These are phyloP conservation scores for Phycodurus eques DNA, from an alignment of 2,113 vertebrate species.

Conservation along the genomic window DNA sequence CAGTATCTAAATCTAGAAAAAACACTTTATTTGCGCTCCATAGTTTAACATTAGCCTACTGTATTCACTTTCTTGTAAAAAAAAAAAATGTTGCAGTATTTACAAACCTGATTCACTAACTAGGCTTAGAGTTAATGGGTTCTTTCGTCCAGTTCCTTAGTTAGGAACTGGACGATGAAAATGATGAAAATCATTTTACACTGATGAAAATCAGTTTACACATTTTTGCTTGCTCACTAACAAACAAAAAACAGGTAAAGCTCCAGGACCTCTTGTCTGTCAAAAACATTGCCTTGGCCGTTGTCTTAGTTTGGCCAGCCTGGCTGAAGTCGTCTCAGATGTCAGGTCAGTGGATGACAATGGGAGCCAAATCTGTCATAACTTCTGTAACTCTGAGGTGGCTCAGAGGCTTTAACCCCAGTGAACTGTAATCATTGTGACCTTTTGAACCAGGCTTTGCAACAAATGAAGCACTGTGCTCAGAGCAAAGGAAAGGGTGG, in stretches of 20 bases:
- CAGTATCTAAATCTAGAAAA: too few species aligned
- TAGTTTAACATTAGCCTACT: too few species aligned
- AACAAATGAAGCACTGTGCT: slow-evolving; percentile 55
- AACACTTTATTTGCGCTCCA: too few species aligned
- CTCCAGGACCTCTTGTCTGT: not conserved
- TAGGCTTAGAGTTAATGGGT: too few species aligned
- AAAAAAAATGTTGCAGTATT: too few species aligned
- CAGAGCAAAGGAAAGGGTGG: slow-evolving; percentile 48
- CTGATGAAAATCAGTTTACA: too few species aligned
- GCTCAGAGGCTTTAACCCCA: slow-evolving; percentile 42
- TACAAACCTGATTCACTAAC: too few species aligned
- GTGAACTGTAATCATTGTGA: slow-evolving; percentile 64
- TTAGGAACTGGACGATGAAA: too few species aligned
- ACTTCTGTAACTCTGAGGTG: slow-evolving; percentile 32
- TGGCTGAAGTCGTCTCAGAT: slow-evolving; percentile 12
- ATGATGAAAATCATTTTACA: too few species aligned
- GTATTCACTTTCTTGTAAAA: too few species aligned
- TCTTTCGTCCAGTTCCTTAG: too few species aligned
- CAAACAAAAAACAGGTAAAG: not conserved
- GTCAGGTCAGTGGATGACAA: slow-evolving; percentile 22
- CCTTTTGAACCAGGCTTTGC: slow-evolving; percentile 45
- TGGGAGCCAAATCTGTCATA: slow-evolving; percentile 22
- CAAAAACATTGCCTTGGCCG: not conserved
- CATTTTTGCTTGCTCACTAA: not conserved
- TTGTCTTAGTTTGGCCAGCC: not conserved